Conservation (phyloP, 2,888 invertebrate species). For the Unio pictorum region DNA sequence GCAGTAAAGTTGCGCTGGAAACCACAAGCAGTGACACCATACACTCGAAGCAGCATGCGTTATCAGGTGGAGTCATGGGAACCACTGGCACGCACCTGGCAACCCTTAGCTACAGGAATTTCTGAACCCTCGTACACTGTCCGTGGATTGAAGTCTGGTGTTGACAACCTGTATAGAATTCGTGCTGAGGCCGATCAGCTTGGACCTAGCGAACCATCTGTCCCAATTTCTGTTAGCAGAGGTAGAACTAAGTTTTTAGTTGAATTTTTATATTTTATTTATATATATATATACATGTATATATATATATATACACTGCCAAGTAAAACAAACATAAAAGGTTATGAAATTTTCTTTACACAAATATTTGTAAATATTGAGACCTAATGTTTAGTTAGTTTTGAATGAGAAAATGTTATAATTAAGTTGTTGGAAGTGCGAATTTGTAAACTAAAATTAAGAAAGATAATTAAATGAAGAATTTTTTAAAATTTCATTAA, state of each 20-base stretch:
- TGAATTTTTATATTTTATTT: too few relatives aligned
- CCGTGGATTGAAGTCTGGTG: constrained; percentile 83
- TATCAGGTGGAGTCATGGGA: constrained; percentile 60
- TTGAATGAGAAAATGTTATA: too few relatives aligned
- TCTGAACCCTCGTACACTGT: constrained; percentile 61
- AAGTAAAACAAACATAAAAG: too few relatives aligned
- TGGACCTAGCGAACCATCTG: constrained; percentile 96
- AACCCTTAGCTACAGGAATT: constrained; percentile 51
- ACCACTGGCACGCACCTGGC: constrained; percentile 53
- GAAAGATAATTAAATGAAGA: too few relatives aligned
- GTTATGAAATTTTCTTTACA: too few relatives aligned
- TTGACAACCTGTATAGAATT: constrained; percentile 95
- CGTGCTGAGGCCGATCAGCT: constrained; percentile 92
- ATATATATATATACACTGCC: too few relatives aligned
- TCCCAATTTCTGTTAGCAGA: constrained; percentile 76
- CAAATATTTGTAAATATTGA: too few relatives aligned
- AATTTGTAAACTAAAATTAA: too few relatives aligned
- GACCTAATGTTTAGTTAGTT: too few relatives aligned
- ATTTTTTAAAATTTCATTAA: too few relatives aligned
- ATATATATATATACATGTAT: too few relatives aligned
- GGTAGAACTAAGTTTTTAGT: constrained; percentile 39
- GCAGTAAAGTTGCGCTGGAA: constrained; percentile 56
- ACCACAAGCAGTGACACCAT: constrained; percentile 37
- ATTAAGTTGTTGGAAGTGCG: too few relatives aligned
- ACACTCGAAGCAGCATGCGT: constrained; percentile 40